Conservation (phyloP, 2,113 vertebrate genomes). For the Lontra canadensis region DNA sequence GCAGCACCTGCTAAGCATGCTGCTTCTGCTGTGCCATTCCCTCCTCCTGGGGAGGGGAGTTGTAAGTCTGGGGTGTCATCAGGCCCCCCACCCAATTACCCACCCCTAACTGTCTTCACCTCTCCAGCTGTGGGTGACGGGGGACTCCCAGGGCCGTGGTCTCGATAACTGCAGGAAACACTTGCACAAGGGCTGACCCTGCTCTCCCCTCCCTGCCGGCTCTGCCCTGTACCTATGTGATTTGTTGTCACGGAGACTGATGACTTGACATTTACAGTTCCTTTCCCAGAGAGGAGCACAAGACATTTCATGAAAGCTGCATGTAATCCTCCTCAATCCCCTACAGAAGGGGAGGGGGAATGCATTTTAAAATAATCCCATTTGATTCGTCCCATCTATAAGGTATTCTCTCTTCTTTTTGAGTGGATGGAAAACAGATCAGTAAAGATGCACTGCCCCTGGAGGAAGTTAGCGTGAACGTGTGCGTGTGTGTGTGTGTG, state of each 20-base stretch:
- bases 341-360: neutral
- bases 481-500: rapidly evolving
- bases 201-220: neutral
- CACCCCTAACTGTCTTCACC: neutral
- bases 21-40: neutral
- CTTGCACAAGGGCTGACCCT: rapidly evolving
- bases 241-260: slow-evolving; percentile 41
- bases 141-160: neutral
- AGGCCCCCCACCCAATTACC: neutral
- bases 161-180: neutral
- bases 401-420: neutral
- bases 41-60: neutral
- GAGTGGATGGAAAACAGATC: slow-evolving; percentile 32
- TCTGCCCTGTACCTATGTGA: neutral
- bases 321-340: slow-evolving; percentile 61
- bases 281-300: slow-evolving; percentile 59
- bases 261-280: slow-evolving; percentile 72
- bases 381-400: neutral
- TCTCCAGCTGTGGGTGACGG: neutral
- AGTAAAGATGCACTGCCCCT: neutral
- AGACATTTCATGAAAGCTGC: slow-evolving; percentile 68
- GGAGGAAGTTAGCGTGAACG: neutral
- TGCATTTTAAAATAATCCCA: slow-evolving; percentile 56
- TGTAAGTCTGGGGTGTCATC: neutral
- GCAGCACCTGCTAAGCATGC: neutral